Base-by-base conservation (phyloP, 2,888 invertebrate genomes). In the Lypha dubia region DNA sequence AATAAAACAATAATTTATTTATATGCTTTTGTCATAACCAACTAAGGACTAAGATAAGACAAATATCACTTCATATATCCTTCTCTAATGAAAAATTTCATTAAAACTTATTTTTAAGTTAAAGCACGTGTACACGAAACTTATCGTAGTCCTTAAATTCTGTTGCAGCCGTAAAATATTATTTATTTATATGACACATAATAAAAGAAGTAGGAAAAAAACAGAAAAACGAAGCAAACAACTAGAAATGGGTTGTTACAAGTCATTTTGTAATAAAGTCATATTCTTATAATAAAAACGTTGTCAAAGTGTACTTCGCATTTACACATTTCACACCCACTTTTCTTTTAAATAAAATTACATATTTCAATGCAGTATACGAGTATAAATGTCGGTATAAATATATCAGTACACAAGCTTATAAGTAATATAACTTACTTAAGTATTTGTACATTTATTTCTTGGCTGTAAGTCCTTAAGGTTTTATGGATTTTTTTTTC, bases 241-340 rank as follows among this genome's bases (percentile, higher is more conserved):
- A 20, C 58, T 51, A 28, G 28, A 74, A 79, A 79, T 75, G 75
- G 83, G 79, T 75, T 79, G 70, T 71, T 63, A 70, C 75, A 75
- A 79, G 70, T 79, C 74, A 79, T 79, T 75, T 70, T 63, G 65
- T 71, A 83, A 83, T 74, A 84, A 83, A 70, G 71, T 79, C 75
- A 84, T 84, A 84, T 79, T 79, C 49, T 51, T 65, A 20, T 70
- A 79, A 75, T 63, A 79, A 70, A 56, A 71, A 32, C 8, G 58
- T 49, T 74, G 70, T 51, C 71, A 77, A 62, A 75, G 28, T 71
- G 35, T 67, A 35, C 60, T 28, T 60, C 65, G 24, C 65, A 67
- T 49, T 46, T 17, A 67, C 35, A 41, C 67, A 20, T 67, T 60
- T 44, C 0, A 77, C 77, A 83, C 65, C 68, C 67, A 53, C 32